Base-by-base conservation (phyloP, 2,888 invertebrate species). In the Andrena chrysosceles region DNA sequence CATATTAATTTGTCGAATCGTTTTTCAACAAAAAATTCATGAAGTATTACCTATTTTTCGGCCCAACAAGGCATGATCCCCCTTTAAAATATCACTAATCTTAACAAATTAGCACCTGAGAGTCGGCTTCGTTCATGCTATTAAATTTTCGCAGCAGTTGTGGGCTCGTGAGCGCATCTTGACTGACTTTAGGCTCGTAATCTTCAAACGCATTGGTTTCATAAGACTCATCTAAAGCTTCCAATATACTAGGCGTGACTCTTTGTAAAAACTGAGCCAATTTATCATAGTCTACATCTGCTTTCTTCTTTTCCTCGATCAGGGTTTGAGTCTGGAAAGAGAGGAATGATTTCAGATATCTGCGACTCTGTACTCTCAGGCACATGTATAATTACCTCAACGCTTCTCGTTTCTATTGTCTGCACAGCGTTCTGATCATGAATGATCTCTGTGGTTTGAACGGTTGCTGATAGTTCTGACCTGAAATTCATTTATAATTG, bases 251-350 rank as follows among this genome's bases (percentile, higher is more conserved):
- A 13, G 94, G 93, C 2, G 93, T 91, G 6, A 94, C 91, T 48
- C 87, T 91, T 23, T 91, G 93, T 33, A 94, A 81, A 85, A 94
- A 94, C 26, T 84, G 85, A 42, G 92, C 92, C n/a, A 94, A 85
- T 72, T 86, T 93, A 1, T 90, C 86, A 76, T 93, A 91, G 87
- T 93, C 91, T 3, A 92, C 87, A 0, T 90, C 60, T 2, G 88
- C 83, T 3, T 83, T 82, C 67, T 87, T 87, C 70, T 84, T 87
- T 10, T 89, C 73, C 60, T 84, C 82, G 26, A 74, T 77, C 2
- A 82, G 52, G 0, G 93, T 94, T 83, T 94, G 94, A 10, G 92
- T 93, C 94, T 94, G 62, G 31, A 87, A 84, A 49, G 20, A 63
- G 52, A 31, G 20, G 52, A 10, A 42, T 0, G 16, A 16, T 42